These are phyloP conservation scores for Phallusia fumigata DNA, from an alignment of 23 tunicate species.

Conservation along the genomic window DNA sequence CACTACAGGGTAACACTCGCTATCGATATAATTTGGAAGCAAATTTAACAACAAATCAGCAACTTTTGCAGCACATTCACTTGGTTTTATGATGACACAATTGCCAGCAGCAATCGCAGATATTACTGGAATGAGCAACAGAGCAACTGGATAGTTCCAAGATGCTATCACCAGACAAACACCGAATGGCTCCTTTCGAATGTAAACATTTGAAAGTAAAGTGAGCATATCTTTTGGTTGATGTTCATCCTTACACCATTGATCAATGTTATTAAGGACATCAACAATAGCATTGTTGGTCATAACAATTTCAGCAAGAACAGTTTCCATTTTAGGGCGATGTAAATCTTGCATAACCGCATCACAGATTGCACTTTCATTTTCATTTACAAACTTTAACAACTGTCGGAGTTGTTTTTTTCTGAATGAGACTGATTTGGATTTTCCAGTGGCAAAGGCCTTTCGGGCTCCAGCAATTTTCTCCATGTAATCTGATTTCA, in stretches of 20 bases:
- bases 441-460: slow-evolving; percentile 44
- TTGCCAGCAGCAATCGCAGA: slow-evolving; percentile 84
- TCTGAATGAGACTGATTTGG: slow-evolving; percentile 46
- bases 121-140: slow-evolving; percentile 52
- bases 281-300: slow-evolving; percentile 45
- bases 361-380: slow-evolving; percentile 36
- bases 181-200: slow-evolving; percentile 71
- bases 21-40: slow-evolving; percentile 53
- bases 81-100: slow-evolving; percentile 67
- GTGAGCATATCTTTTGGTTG: slow-evolving; percentile 21
- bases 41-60: slow-evolving; percentile 34
- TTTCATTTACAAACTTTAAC: slow-evolving; percentile 36
- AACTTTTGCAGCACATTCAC: slow-evolving; percentile 51
- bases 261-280: slow-evolving; percentile 36
- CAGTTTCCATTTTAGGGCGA: slow-evolving; percentile 41
- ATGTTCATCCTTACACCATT: slow-evolving; percentile 28
- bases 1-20: slow-evolving; percentile 58
- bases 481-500: not conserved
- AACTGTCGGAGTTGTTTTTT: slow-evolving; percentile 48
- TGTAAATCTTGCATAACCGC: slow-evolving; percentile 43
- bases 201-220: slow-evolving; percentile 15
- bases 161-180: slow-evolving; percentile 61
- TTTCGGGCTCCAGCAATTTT: slow-evolving; percentile 16
- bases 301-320: slow-evolving; percentile 41
- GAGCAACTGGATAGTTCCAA: slow-evolving; percentile 75